Conservation (phyloP, 92 coral and sea anemone species). For the Galaxea fascicularis region DNA sequence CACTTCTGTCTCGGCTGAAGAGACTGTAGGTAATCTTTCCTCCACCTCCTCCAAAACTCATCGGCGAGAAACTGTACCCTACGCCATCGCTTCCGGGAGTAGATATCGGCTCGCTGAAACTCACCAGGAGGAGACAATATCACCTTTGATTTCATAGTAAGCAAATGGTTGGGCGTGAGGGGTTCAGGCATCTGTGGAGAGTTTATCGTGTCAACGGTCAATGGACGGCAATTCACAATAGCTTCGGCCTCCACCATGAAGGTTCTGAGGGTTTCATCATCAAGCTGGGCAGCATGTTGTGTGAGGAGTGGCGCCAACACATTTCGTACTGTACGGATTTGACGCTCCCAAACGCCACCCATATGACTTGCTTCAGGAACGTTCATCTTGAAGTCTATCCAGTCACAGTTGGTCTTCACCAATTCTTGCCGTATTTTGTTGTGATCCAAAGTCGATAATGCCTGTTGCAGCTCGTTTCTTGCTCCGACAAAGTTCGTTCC, state of each 20-base stretch:
- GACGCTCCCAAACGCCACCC: too few relatives aligned
- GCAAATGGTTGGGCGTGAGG: slow-evolving; percentile 31
- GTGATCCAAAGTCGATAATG: not conserved
- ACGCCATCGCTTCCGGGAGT: slow-evolving; percentile 35
- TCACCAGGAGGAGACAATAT: slow-evolving; percentile 28
- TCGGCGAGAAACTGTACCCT: slow-evolving; percentile 20
- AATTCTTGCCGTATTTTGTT: slow-evolving; percentile 3
- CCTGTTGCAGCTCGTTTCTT: slow-evolving; percentile 28
- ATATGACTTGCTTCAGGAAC: slow-evolving; percentile 31
- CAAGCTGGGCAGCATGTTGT: slow-evolving; percentile 6
- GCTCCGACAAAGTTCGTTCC: slow-evolving; percentile 43
- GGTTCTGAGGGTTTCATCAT: slow-evolving; percentile 22
- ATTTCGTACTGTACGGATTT: slow-evolving; percentile 31
- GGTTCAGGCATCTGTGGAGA: not conserved
- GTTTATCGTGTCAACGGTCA: not conserved
- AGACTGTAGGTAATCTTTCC: slow-evolving; percentile 17
- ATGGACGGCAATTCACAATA: slow-evolving; percentile 8
- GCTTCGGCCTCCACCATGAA: slow-evolving; percentile 8
- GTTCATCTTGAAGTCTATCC: slow-evolving; percentile 36
- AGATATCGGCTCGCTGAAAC: slow-evolving; percentile 1
- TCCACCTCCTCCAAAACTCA: slow-evolving; percentile 47
- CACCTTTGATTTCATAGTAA: slow-evolving; percentile 31
- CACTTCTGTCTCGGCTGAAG: slow-evolving; percentile 39
- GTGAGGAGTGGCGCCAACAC: slow-evolving; percentile 2
- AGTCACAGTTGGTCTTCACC: slow-evolving; percentile 25